phyloP scores from a whole-genome alignment of 2,113 vertebrate genomes.

The Lophotis ruficrista region DNA sequence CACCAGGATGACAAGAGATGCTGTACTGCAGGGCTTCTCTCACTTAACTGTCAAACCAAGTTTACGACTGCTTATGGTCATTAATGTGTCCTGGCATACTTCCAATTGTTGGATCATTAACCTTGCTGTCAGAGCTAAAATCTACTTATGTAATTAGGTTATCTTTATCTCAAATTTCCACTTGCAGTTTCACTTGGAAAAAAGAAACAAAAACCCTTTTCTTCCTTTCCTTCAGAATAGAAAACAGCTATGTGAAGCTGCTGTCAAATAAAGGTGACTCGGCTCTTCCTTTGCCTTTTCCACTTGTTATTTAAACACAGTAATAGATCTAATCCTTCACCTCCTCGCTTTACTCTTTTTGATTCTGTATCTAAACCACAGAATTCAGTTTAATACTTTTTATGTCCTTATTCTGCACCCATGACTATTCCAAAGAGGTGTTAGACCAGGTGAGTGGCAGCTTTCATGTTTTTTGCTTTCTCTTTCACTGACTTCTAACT shows the following conservation, averaged over 20 bases:
- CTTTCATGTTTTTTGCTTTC: not conserved
- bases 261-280: not conserved
- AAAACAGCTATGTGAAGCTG: not conserved
- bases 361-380: not conserved
- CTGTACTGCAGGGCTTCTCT: not conserved
- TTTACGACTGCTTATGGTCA: constrained; percentile 31
- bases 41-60: not conserved
- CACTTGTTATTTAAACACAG: not conserved
- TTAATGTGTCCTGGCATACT: constrained; percentile 44
- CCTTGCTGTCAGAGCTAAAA: constrained; percentile 46
- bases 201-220: not conserved
- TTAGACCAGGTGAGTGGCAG: not conserved
- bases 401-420: not conserved
- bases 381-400: not conserved
- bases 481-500: not conserved
- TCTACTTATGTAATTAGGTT: constrained; percentile 43
- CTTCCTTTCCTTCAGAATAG: constrained; percentile 1
- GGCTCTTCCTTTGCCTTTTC: not conserved
- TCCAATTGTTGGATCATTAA: constrained; percentile 52
- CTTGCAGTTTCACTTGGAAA: constrained; percentile 14
- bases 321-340: not conserved
- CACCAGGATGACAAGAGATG: not conserved
- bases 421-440: not conserved
- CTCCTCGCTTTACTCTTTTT: not conserved
- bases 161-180: constrained; percentile 58